Evolutionary conservation across 1,140 invertebrate species (phyloP).

Genomic region (Lordiphosa clarofinis): DNA sequence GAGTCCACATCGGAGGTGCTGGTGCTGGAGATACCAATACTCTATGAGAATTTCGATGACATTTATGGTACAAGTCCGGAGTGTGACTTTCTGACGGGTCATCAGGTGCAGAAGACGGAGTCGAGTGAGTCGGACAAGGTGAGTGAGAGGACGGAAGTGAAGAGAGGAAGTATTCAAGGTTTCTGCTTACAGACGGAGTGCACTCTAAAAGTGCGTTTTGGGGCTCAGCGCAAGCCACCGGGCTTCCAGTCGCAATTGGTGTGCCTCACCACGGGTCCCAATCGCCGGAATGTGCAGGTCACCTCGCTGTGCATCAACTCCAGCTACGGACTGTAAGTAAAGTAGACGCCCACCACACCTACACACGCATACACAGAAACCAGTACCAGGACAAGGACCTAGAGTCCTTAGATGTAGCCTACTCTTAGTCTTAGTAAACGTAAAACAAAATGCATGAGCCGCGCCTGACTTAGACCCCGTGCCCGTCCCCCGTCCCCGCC

Average conservation of each 20-base stretch:
- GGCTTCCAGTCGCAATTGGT: slow-evolving; percentile 98
- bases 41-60: slow-evolving; percentile 90
- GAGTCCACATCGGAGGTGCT: slow-evolving; percentile 92
- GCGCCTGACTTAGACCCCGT: slow-evolving; percentile 18
- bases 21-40: slow-evolving; percentile 93
- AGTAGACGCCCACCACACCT: slow-evolving; percentile 26
- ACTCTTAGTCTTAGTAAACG: slow-evolving; percentile 41
- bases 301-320: slow-evolving; percentile 96
- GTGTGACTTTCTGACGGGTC: slow-evolving; percentile 85
- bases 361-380: slow-evolving; percentile 49
- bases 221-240: slow-evolving; percentile 88
- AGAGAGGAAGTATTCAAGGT: too few relatives aligned
- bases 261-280: slow-evolving; percentile 91
- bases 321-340: slow-evolving; percentile 96
- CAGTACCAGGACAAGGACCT: slow-evolving; percentile 20
- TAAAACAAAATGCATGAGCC: slow-evolving; percentile 41
- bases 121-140: slow-evolving; percentile 82
- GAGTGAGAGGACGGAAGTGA: neutral
- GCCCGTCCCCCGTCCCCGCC: slow-evolving; percentile 14
- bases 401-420: slow-evolving; percentile 45
- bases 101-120: slow-evolving; percentile 82
- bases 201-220: slow-evolving; percentile 86
- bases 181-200: slow-evolving; percentile 75
- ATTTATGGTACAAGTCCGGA: slow-evolving; percentile 89
- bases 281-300: slow-evolving; percentile 90